A percentile compares a stretch with the other conserved stretches of the same genome.
phyloP scores from a whole-genome alignment of 2,888 invertebrate genomes.

The Strigamia crassipes region DNA sequence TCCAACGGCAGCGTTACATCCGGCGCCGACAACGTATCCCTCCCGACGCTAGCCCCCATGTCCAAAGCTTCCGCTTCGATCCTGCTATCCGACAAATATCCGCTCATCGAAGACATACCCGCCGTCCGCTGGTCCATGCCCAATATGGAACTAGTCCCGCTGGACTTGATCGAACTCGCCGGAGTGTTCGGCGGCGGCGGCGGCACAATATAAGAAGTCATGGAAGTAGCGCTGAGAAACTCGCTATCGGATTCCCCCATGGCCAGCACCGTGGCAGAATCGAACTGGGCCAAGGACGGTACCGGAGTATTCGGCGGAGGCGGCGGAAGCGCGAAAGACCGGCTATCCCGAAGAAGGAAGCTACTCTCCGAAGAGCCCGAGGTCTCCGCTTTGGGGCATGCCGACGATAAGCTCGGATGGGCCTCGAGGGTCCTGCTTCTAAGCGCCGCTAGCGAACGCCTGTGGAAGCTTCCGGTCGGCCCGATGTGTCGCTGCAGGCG shows the following conservation, averaged over 20 bases:
- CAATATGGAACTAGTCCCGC: not conserved
- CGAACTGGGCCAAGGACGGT: not conserved
- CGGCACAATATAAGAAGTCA: not conserved
- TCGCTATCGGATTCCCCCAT: not conserved
- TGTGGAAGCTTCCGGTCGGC: not conserved
- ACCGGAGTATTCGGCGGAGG: conserved; percentile 3
- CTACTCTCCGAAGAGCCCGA: conserved; percentile 6
- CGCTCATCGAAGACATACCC: not conserved
- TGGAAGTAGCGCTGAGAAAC: not conserved
- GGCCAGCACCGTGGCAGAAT: not conserved
- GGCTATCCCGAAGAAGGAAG: not conserved
- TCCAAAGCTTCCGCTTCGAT: not conserved
- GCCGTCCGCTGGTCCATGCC: not conserved
- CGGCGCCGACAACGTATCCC: not conserved
- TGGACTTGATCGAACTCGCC: not conserved
- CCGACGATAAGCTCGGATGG: not conserved
- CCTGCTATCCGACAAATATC: conserved; percentile 4
- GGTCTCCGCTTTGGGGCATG: not conserved
- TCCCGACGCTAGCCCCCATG: not conserved
- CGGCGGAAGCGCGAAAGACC: not conserved
- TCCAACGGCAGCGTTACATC: not conserved
- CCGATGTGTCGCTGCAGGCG: not conserved
- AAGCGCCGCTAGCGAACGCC: not conserved
- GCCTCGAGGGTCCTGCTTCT: not conserved
- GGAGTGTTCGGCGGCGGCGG: conserved; percentile 1